Percentiles rank a stretch among this genome's conserved stretches.
These are phyloP conservation scores for Rhegmatorhina hoffmannsi DNA, from an alignment of 2,113 vertebrate species.

Conservation along the genomic window DNA sequence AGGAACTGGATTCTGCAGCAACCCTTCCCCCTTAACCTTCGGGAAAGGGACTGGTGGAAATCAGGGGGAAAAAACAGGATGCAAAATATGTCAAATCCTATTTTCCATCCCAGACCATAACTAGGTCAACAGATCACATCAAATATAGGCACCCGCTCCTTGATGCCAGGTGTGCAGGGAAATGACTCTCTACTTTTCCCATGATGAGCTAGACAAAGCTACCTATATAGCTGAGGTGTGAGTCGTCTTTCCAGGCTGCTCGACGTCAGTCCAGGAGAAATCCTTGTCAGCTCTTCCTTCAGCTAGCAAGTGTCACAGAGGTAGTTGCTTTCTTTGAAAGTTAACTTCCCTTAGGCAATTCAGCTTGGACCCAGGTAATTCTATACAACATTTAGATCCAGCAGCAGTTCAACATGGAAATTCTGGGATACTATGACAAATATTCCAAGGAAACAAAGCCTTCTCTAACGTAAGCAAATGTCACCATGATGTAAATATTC, in stretches of 20 bases:
- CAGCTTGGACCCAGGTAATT: conserved; percentile 28
- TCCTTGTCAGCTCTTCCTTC: conserved; percentile 1
- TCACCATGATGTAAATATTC: conserved; percentile 54
- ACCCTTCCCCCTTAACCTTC: neutral
- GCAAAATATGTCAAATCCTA: conserved; percentile 40
- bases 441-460: conserved; percentile 61
- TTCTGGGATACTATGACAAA: conserved; percentile 35
- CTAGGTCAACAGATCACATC: conserved; percentile 60
- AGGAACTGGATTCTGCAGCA: neutral
- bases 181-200: neutral
- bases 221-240: neutral
- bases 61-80: neutral
- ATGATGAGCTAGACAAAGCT: neutral
- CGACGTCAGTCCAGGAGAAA: neutral
- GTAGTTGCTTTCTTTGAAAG: conserved; percentile 1
- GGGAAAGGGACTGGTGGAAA: neutral
- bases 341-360: conserved; percentile 7
- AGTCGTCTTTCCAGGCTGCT: neutral
- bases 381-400: conserved; percentile 12
- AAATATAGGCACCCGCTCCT: neutral
- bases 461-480: conserved; percentile 40
- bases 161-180: neutral
- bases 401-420: conserved; percentile 34
- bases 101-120: conserved; percentile 29
- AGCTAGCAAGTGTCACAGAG: neutral